Evolutionary conservation across 1,140 invertebrate genomes (phyloP), one percentile per base, ranked within the genome.

Genomic region (Trachymyrmex septentrionalis): DNA sequence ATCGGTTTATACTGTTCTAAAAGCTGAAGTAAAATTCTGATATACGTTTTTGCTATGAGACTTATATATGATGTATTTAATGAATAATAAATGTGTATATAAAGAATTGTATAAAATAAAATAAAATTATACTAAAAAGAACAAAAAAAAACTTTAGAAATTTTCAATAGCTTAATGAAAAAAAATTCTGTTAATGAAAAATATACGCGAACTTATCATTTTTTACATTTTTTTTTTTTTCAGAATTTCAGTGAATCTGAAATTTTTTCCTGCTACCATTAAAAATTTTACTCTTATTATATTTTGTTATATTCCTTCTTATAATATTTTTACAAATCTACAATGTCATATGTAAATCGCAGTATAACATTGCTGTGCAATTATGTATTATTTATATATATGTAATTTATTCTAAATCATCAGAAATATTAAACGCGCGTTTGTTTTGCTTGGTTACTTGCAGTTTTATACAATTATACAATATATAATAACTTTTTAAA

Each of bases 321-420:
- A 72, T 72, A 44, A 44, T 44, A 27, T 53, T 34, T 73, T 55
- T 73, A 80, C n/a, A 67, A 67, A 67, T 34, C 0, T 55, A 30
- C 3, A 14, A 27, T n/a, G 48, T 19, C 19, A 66, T 50, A 16
- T n/a, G 55, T 21, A 55, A 44, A 30, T 59, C 21, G 24, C 61
- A 53, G 6, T 66, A 34, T 38, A n/a, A 30, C 19, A 10, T n/a
- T 19, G 16, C 44, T 55, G 19, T 44, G 19, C 24, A 67, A 67
- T 67, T 21, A 34, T 44, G 10, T 44, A 44, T 44, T 44, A 9
- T 10, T 38, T 9, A 10, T 44, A 44, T 14, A 1, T 48, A 64
- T 48, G 30, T 53, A 16, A 44, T 24, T 2, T 66, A 66, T 66
- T 38, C 19, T 16, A 34, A 19, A 19, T 30, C 0, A 30, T 61